A percentile compares a stretch with the other conserved stretches of the same genome.
These are phyloP conservation scores for Gari tellinella DNA, from an alignment of 2,888 invertebrate species.

Conservation along the genomic window DNA sequence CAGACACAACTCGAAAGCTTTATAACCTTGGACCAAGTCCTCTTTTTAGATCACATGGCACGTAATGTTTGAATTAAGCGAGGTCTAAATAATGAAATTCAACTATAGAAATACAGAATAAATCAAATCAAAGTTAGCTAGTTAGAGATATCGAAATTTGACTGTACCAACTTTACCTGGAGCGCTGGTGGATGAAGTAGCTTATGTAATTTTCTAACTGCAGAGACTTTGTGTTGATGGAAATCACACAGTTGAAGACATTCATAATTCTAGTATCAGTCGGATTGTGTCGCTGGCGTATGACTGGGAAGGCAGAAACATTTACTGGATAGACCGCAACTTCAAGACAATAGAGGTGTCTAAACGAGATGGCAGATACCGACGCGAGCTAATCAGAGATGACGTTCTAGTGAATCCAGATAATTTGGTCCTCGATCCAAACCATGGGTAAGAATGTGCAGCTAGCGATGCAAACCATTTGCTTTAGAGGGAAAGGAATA, in stretches of 20 bases:
- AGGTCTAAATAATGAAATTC: no score
- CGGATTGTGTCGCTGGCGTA: conserved; percentile 89
- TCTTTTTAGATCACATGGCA: no score
- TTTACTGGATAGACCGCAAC: conserved; percentile 95
- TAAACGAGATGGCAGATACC: conserved; percentile 90
- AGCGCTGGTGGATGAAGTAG: background rate
- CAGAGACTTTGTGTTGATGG: conserved; percentile 87
- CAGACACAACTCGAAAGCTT: no score
- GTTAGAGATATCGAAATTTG: no score
- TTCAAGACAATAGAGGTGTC: conserved; percentile 93
- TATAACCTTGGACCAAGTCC: no score
- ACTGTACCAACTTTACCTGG: no score
- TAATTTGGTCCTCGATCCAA: conserved; percentile 93
- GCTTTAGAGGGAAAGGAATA: no score
- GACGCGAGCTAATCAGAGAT: conserved; percentile 90
- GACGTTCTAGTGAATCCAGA: conserved; percentile 88
- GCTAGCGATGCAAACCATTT: no score
- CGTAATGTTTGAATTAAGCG: no score
- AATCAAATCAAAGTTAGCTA: no score
- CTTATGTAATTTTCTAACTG: background rate
- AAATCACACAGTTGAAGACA: conserved; percentile 79
- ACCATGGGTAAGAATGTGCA: conserved; percentile 86
- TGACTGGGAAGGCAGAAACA: conserved; percentile 94
- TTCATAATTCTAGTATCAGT: conserved; percentile 45
- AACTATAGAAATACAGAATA: no score